Evolutionary conservation across 1,140 invertebrate genomes (phyloP), one percentile per base, ranked within the genome.

Genomic region (Phymastichus coffea): DNA sequence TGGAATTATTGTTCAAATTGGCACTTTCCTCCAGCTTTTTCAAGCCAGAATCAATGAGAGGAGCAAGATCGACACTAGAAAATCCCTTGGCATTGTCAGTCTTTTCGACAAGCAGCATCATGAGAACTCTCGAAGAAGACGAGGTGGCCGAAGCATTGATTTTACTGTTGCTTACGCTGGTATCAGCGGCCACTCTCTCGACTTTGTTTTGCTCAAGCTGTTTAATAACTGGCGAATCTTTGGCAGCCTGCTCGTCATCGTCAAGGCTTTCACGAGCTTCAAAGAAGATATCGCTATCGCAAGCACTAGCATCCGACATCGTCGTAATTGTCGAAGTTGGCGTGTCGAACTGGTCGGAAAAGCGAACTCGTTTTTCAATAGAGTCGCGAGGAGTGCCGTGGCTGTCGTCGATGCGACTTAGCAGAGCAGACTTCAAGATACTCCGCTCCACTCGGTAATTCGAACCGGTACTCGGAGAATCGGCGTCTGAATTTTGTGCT

Each of bases 101-200:
- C 26, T 77, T 62, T 0, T 77, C 23, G 14, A 77, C 23, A 22
- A 78, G 57, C 73, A 79, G 75, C 66, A 75, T 72, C 4, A 61
- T 6, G 1, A 78, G 47, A 17, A 76, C 61, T n/a, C 66, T 57
- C 2, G 67, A 68, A 3, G 68, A 63, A 35, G 43, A 44, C 4
- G 46, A 47, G 28, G 28, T 60, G 3, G 66, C 67, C 4, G 46
- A 47, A 15, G 43, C 3, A 17, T 43, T 22, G 19, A 10, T 22
- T 19, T 43, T 10, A 6, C 3, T 10, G 41, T 20, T 44, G 41
- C 0, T 44, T 9, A 9, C 6, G 17, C 3, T 41, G 15, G 3
- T 41, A 9, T 17, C 4, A 17, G 41, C 9, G 15, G 28, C n/a
- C n/a, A n/a, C n/a, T n/a, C n/a, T 26, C 10, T 48, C 23, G 0